Conservation (phyloP, 2,888 invertebrate genomes). For the Phoronis australis region DNA sequence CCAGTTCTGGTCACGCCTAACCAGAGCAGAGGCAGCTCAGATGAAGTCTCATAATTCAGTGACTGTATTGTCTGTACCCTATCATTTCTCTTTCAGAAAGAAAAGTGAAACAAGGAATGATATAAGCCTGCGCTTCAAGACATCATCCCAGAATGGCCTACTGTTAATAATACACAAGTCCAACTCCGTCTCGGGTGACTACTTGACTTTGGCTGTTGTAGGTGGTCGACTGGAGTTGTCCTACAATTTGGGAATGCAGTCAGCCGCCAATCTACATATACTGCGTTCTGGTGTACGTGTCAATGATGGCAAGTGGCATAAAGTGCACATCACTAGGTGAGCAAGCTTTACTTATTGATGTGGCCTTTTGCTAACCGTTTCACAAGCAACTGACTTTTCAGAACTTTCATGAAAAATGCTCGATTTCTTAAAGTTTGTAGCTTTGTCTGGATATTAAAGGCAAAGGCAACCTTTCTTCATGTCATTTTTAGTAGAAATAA, state of each 20-base stretch:
- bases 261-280: constrained; percentile 50
- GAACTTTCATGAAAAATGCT: too few species aligned
- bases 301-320: constrained; percentile 75
- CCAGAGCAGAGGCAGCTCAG: too few species aligned
- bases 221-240: constrained; percentile 69
- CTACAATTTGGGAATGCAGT: constrained; percentile 63
- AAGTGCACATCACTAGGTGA: constrained; percentile 61
- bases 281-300: constrained; percentile 57
- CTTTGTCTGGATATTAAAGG: too few species aligned
- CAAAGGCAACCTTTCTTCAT: too few species aligned
- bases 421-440: too few species aligned
- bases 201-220: constrained; percentile 67
- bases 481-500: too few species aligned
- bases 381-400: too few species aligned
- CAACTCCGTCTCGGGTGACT: constrained; percentile 64
- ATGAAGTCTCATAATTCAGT: too few species aligned
- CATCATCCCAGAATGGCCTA: constrained; percentile 63
- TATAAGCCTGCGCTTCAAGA: constrained; percentile 69
- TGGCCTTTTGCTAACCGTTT: too few species aligned
- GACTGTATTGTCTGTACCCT: too few species aligned
- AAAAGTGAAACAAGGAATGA: constrained; percentile 67
- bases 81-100: constrained; percentile 58
- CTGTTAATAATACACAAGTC: constrained; percentile 68
- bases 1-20: too few species aligned
- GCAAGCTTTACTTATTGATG: too few species aligned